Percentiles rank a stretch among this genome's conserved stretches.
Conservation (phyloP, 2,888 invertebrate species). For the Electrophaes corylata region DNA sequence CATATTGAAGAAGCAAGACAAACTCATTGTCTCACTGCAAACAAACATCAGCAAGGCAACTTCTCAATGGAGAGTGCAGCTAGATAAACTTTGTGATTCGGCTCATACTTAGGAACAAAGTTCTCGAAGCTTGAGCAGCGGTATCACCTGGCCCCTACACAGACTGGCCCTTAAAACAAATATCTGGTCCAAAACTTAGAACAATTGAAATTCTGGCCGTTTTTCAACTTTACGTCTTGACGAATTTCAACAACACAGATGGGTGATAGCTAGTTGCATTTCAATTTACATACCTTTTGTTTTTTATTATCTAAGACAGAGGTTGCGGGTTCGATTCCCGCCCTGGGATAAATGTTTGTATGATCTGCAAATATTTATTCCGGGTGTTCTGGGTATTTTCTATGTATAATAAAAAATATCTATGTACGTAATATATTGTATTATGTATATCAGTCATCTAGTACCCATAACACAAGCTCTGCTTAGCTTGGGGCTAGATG, state of each 20-base stretch:
- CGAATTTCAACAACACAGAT: background rate
- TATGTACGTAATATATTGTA: too few species aligned
- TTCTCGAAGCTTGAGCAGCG: constrained; percentile 59
- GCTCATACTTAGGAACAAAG: constrained; percentile 64
- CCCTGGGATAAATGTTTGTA: too few species aligned
- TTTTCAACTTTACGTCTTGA: constrained; percentile 42
- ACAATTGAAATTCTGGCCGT: constrained; percentile 44
- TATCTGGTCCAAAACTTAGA: constrained; percentile 59
- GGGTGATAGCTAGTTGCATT: background rate
- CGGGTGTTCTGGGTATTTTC: too few species aligned
- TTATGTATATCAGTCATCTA: too few species aligned
- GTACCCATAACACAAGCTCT: too few species aligned
- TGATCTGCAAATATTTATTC: too few species aligned
- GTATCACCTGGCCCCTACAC: constrained; percentile 64
- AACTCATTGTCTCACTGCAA: constrained; percentile 67
- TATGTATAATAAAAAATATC: too few species aligned
- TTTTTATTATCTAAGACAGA: too few species aligned
- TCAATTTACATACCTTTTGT: too few species aligned
- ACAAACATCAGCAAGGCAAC: constrained; percentile 62
- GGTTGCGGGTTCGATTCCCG: too few species aligned
- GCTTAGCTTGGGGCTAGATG: too few species aligned
- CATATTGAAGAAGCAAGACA: constrained; percentile 68
- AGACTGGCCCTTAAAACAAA: constrained; percentile 60
- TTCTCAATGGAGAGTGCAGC: constrained; percentile 61
- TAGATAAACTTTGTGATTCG: constrained; percentile 67